phyloP scores from a whole-genome alignment of 2,797 vertebrate species.

The Eospalax fontanierii region DNA sequence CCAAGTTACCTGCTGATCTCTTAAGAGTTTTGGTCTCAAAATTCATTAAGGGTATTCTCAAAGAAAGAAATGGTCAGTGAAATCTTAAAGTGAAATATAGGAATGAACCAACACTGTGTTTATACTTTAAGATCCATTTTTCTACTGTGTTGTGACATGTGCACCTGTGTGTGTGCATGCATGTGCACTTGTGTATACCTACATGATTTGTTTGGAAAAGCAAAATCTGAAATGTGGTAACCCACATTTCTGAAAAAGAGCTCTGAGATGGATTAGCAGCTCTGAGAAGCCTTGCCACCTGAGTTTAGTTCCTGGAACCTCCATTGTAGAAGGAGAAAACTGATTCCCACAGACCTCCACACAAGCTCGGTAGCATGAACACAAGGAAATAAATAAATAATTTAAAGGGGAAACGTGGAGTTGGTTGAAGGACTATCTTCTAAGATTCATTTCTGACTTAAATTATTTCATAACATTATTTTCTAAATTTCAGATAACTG shows the following conservation, averaged over 20 bases:
- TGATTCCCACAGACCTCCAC: background rate
- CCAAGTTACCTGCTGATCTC: background rate
- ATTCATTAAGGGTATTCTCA: conserved; percentile 17
- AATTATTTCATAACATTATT: conserved; percentile 24
- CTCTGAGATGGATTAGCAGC: background rate
- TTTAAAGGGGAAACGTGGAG: background rate
- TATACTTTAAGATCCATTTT: background rate
- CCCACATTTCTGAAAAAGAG: background rate
- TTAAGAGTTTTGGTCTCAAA: conserved; percentile 12
- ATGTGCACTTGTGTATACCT: background rate
- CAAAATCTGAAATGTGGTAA: background rate
- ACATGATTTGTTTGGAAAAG: background rate
- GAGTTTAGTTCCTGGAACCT: background rate
- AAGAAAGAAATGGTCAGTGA: background rate
- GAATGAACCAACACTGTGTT: conserved; percentile 5
- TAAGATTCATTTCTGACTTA: background rate
- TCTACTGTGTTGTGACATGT: background rate
- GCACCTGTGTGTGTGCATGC: no score
- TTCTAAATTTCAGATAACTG: conserved; percentile 1
- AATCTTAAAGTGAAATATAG: conserved; percentile 50
- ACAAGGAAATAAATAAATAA: background rate
- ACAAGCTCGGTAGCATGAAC: background rate
- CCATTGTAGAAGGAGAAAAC: background rate
- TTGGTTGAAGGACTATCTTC: background rate
- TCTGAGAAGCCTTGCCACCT: background rate